Evolutionary conservation across 2,888 invertebrate species (phyloP), one percentile per base, ranked within the genome.

Genomic region (Drosophila acutilabella): DNA sequence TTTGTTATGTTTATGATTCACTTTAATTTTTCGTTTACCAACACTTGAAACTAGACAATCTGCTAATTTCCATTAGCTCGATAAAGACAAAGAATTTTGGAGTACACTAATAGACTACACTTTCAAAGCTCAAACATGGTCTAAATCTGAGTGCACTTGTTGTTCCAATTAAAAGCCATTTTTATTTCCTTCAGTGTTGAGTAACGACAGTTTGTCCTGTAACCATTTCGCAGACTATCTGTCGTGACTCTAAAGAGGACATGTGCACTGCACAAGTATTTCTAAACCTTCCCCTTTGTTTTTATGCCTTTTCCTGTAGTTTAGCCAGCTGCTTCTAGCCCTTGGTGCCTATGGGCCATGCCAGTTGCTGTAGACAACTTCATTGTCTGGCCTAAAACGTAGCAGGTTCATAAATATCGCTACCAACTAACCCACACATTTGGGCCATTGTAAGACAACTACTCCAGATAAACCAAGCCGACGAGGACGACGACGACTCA

Each of bases 301-400:
- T 71, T 58, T 53, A 52, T 41, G 33, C 51, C 60, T 52, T 47
- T 40, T 33, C 20, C 33, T 33, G 33, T 33, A 11, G 10, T 36
- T 36, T 13, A n/a, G 54, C 16, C 70, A 74, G 60, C 74, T 65
- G 71, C 61, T 52, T 45, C 56, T 33, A 42, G 38, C 16, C 41
- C 45, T 30, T 60, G 51, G 33, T 26, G 13, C 14, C 36, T 16
- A n/a, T 33, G 23, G 58, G 67, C 16, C 58, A 50, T 59, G 71
- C 78, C 74, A 76, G 62, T 68, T 56, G 70, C 57, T 41, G 64
- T 68, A 81, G 80, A 85, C 88, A 87, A 85, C 85, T 86, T 85
- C 73, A 85, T 85, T 87, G 80, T 84, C 75, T 78, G 56, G 60
- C 57, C 79, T 72, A 74, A 30, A 79, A 75, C 60, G 71, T 33